Evolutionary conservation across 2,797 vertebrate species (phyloP).

Genomic region (Acanthiza pusilla): DNA sequence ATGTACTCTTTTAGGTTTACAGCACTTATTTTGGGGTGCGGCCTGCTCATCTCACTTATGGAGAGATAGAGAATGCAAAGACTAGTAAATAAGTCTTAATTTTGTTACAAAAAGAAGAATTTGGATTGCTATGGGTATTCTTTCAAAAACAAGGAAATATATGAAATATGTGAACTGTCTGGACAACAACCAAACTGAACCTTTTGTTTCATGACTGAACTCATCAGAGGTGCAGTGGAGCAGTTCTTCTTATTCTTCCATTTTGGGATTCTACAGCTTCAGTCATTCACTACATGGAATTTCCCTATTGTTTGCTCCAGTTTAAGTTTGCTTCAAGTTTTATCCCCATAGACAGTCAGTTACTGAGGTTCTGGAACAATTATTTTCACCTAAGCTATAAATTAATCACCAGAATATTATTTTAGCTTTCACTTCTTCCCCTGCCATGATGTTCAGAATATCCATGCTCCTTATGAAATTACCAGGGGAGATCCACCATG

Average conservation of each 20-base stretch:
- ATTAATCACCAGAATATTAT: neutral
- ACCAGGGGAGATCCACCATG: neutral
- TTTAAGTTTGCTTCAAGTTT: neutral
- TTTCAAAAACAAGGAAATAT: neutral
- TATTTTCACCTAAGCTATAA: neutral
- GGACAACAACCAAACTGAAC: neutral
- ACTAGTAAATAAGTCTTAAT: neutral
- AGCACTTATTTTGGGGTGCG: neutral
- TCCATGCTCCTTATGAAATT: neutral
- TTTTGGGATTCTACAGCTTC: neutral
- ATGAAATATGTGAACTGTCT: neutral
- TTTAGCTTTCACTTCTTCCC: neutral
- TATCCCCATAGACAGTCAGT: neutral
- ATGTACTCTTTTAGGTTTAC: neutral
- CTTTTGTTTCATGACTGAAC: neutral
- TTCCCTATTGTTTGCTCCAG: neutral
- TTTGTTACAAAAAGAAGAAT: neutral
- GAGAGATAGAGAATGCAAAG: neutral
- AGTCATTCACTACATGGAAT: neutral
- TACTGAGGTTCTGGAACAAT: neutral
- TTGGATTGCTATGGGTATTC: neutral
- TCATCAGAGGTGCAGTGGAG: neutral
- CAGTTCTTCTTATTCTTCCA: neutral
- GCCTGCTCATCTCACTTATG: neutral
- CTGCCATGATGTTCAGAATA: neutral